Conservation (phyloP, 2,797 vertebrate genomes). For the Botia kubotai region DNA sequence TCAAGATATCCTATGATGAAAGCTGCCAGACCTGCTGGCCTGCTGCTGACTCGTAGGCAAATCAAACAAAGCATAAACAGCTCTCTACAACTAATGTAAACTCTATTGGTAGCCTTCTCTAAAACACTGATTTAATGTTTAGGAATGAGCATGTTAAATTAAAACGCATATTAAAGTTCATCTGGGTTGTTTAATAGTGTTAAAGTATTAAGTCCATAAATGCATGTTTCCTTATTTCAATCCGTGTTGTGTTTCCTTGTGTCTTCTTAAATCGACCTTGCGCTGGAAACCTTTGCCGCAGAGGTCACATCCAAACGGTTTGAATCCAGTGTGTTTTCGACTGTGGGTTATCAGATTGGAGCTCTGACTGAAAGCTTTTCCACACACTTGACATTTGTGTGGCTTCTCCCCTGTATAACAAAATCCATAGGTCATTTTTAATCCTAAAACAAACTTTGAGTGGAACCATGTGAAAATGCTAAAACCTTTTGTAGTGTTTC, state of each 20-base stretch:
- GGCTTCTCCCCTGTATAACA: constrained; percentile 91
- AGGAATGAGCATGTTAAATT: not conserved
- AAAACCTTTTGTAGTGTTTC: too few relatives aligned
- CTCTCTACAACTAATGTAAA: constrained; percentile 36
- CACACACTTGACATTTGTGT: constrained; percentile 98
- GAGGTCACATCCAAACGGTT: constrained; percentile 95
- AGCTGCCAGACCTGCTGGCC: constrained; percentile 55
- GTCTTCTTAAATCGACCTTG: constrained; percentile 95
- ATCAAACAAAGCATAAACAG: constrained; percentile 40
- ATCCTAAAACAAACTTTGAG: not conserved
- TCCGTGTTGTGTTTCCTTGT: constrained; percentile 95
- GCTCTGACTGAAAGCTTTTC: constrained; percentile 99
- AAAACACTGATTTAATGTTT: constrained; percentile 42
- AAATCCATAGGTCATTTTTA: constrained; percentile 17
- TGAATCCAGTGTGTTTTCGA: constrained; percentile 97
- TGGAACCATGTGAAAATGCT: not conserved
- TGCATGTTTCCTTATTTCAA: constrained; percentile 80
- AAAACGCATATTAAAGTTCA: not conserved
- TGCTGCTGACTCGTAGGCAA: constrained; percentile 46
- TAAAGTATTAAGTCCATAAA: constrained; percentile 3
- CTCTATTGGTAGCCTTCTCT: constrained; percentile 11
- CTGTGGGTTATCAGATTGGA: constrained; percentile 99
- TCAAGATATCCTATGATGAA: constrained; percentile 13
- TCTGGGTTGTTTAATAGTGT: constrained; percentile 48
- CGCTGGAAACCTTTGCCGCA: constrained; percentile 97